Evolutionary conservation across 2,113 vertebrate species (phyloP).

Genomic region (Phalacrocorax pelagicus): DNA sequence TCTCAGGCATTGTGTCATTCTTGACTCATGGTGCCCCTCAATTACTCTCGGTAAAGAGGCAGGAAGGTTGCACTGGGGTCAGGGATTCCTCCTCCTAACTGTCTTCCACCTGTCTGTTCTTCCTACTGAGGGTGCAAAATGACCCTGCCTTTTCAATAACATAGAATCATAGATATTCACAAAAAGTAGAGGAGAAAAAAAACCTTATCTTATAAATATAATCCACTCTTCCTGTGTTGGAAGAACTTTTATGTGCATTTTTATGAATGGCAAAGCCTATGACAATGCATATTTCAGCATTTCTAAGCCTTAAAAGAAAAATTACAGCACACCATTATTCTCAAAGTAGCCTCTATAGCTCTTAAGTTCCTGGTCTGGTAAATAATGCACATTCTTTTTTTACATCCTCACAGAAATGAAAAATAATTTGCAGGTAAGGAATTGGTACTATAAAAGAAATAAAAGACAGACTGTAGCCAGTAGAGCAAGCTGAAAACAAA

Average conservation of each 20-base stretch:
- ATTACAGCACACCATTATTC: background rate
- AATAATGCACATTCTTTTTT: constrained; percentile 61
- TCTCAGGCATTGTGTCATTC: background rate
- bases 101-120: background rate
- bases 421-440: constrained; percentile 67
- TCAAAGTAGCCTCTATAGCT: constrained; percentile 47
- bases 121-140: background rate
- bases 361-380: constrained; percentile 58
- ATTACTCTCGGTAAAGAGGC: background rate
- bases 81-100: background rate
- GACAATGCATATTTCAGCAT: background rate
- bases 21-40: background rate
- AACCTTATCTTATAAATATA: background rate
- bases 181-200: background rate
- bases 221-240: background rate
- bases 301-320: constrained; percentile 45
- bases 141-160: background rate
- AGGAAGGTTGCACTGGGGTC: background rate
- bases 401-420: constrained; percentile 48
- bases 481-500: background rate
- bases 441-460: constrained; percentile 56
- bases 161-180: background rate
- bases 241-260: background rate
- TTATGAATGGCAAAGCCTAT: background rate
- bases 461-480: constrained; percentile 3